Evolutionary conservation across 2,797 vertebrate genomes (phyloP), one percentile per base, ranked within the genome.

Genomic region (Peromyscus nudipes): DNA sequence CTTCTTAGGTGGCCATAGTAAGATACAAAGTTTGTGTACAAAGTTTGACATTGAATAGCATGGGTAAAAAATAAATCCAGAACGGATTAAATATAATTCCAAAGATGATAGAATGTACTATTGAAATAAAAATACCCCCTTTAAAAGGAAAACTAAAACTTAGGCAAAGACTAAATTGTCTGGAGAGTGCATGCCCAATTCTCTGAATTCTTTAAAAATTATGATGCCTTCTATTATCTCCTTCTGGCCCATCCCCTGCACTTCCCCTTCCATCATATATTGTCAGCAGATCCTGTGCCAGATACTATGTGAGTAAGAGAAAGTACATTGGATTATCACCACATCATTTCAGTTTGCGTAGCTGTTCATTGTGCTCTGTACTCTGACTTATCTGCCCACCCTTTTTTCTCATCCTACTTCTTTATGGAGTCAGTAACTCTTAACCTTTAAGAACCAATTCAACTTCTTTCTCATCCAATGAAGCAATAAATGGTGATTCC

Each of bases 61-160:
- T 71, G 23, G 25, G 34, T 87, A 71, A 55, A 79, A 37, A 69
- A 69, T 64, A 46, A 37, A 49, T n/a, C 3, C 34, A 40, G 64
- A 19, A 27, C 34, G 77, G 19, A 13, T 94, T 46, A 84, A 94
- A 69, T 6, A 16, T 23, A 82, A 43, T 49, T 96, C 43, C 6
- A 86, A 92, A 67, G 57, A 40, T 4, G 92, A 14, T 73, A 79
- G 89, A 96, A 43, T 60, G 5, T 92, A 31, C 13, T 79, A 46
- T 75, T 83, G 83, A 76, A 93, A 91, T 77, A 85, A 75, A 93
- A 85, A 79, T 69, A 16, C 2, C 2, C 40, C 81, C 6, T 95
- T 89, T 31, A 65, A 40, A 95, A 49, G 71, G 29, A 89, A 94
- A 93, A 60, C 4, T 40, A 77, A 90, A 64, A 4, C 67, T 88